Base-by-base conservation (phyloP, 2,797 vertebrate genomes). In the Varecia variegata region DNA sequence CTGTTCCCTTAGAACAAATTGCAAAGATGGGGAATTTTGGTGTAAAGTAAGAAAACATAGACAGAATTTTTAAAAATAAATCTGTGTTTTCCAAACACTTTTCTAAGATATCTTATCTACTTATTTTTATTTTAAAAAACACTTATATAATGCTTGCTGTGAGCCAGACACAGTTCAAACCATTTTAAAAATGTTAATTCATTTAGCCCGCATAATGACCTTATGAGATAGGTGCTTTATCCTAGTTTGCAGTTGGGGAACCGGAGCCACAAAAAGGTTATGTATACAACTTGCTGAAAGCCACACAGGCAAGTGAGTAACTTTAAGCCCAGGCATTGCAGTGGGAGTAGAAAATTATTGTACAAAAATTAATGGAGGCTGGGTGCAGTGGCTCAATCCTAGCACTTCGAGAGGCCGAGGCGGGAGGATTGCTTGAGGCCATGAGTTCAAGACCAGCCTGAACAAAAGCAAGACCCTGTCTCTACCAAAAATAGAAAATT, bases 1-100 rank as follows among this genome's bases (percentile, higher is more conserved):
- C 43, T 93, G 4, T 87, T 86, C 58, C 73, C 56, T 86, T 25
- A 73, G 68, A 95, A 86, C 30, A 88, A 88, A 62, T n/a, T 47
- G 45, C 86, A 86, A 30, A 13, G 62, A 93, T 74, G 27, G 56
- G 32, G 70, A 76, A 89, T 82, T 85, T 65, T 15, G 23, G 35
- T 45, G 27, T 68, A 88, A 92, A 88, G 30, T 65, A 92, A 87
- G 38, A 90, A 83, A 90, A 85, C 54, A 84, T 70, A 40, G 38
- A 73, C 25, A 86, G 32, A 67, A 86, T 83, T 95, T 95, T 74
- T 56, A 68, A 62, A 84, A 67, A 18, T 52, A 87, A 95, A 88
- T 7, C 6, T 82, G 35, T 67, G 9, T 81, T 86, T 84, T 52
- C n/a, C 27, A 79, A 85, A 90, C 27, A 95, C 38, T n/a, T 83